A percentile compares a stretch with the other conserved stretches of the same genome.
Evolutionary conservation across 2,797 vertebrate species (phyloP).

Genomic region (Enteromius mattozi): DNA sequence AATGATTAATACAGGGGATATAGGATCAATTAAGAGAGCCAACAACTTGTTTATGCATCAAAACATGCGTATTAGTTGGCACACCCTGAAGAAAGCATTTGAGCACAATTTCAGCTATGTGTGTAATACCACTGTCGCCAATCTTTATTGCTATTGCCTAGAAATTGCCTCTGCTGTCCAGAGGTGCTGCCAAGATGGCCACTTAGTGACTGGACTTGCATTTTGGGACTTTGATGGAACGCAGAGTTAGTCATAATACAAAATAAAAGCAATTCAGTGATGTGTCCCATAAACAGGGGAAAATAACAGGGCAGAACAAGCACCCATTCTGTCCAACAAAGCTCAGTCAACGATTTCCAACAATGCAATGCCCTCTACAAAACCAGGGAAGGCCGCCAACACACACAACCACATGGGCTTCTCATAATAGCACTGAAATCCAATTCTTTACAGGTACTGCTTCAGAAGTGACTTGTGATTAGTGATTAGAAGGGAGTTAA

Average conservation of each 20-base stretch:
- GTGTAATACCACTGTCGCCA: neutral
- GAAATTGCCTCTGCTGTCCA: neutral
- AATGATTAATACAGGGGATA: neutral
- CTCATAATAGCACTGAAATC: constrained; percentile 22
- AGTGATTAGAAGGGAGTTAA: neutral
- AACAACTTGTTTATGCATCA: neutral
- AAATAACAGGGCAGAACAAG: constrained; percentile 28
- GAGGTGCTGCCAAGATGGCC: neutral
- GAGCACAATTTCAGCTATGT: neutral
- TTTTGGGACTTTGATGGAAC: neutral
- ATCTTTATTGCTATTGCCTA: constrained; percentile 10
- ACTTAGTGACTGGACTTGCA: neutral
- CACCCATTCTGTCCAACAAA: constrained; percentile 26
- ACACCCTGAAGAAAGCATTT: neutral
- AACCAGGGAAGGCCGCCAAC: constrained; percentile 22
- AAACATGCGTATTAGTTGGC: neutral
- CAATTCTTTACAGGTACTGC: constrained; percentile 16
- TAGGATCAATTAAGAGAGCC: neutral
- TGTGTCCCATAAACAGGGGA: constrained; percentile 18
- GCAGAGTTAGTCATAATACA: neutral
- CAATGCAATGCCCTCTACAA: neutral
- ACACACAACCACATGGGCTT: neutral
- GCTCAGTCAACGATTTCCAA: constrained; percentile 16
- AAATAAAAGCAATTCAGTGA: constrained; percentile 12
- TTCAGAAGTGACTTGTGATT: constrained; percentile 14